Evolutionary conservation across 1,140 invertebrate genomes (phyloP).

Genomic region (Drosophila bipectinata): DNA sequence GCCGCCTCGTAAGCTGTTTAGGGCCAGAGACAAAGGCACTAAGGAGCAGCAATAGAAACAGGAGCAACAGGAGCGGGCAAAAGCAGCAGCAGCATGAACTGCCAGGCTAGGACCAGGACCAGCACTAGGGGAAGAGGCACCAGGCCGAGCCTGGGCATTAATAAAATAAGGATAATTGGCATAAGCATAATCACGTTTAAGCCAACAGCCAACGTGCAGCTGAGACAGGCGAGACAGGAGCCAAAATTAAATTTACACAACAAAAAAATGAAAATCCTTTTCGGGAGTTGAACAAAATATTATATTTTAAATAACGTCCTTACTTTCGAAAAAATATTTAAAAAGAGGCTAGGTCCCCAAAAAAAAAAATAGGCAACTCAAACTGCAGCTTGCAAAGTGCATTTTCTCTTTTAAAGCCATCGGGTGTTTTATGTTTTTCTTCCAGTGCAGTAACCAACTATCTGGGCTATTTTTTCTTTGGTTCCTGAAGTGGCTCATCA

Average conservation of each 20-base stretch:
- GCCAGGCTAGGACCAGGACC: slow-evolving; percentile 51
- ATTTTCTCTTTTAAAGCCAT: too few relatives aligned
- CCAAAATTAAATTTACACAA: slow-evolving; percentile 30
- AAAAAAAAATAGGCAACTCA: too few relatives aligned
- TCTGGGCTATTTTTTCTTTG: slow-evolving; percentile 39
- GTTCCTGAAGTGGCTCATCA: slow-evolving; percentile 33
- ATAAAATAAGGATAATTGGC: slow-evolving; percentile 83
- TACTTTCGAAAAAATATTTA: too few relatives aligned
- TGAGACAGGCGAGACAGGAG: slow-evolving; percentile 52
- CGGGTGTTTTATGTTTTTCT: neutral
- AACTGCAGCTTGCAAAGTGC: too few relatives aligned
- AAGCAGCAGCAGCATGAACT: slow-evolving; percentile 2
- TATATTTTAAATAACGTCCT: too few relatives aligned
- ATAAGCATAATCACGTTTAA: slow-evolving; percentile 82
- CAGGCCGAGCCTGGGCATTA: slow-evolving; percentile 57
- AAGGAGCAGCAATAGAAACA: neutral
- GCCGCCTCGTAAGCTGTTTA: slow-evolving; percentile 63
- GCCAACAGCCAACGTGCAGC: slow-evolving; percentile 72
- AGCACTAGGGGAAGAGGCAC: neutral
- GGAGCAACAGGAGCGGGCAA: neutral
- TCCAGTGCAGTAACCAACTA: slow-evolving; percentile 51
- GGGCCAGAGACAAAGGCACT: slow-evolving; percentile 48
- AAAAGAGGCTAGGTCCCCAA: too few relatives aligned
- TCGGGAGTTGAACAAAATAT: neutral
- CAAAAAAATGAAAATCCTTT: neutral